phyloP scores from a whole-genome alignment of 2,888 invertebrate genomes.

The Eretmocerus hayati region DNA sequence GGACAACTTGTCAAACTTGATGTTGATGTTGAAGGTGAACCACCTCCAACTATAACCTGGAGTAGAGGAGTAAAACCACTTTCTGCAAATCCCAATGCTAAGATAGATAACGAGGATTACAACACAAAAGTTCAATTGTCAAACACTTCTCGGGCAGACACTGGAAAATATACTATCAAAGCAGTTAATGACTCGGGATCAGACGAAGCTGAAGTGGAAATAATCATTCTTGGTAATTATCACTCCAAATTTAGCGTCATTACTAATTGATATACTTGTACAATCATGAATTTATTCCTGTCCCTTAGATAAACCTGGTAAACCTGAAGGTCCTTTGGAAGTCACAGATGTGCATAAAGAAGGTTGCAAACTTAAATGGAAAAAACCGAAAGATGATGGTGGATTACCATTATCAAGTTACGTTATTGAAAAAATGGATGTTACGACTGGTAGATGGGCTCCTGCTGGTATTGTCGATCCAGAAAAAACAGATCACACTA shows the following conservation, averaged over 20 bases:
- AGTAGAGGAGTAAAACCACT: constrained; percentile 61
- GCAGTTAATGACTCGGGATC: constrained; percentile 90
- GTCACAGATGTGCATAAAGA: constrained; percentile 87
- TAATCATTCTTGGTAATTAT: constrained; percentile 67
- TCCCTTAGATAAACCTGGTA: constrained; percentile 67
- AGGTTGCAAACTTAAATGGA: constrained; percentile 90
- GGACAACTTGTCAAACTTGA: constrained; percentile 86
- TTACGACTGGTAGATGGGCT: constrained; percentile 78
- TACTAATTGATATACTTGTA: not conserved
- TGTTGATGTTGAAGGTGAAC: constrained; percentile 94
- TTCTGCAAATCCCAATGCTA: constrained; percentile 60
- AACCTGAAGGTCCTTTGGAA: constrained; percentile 88
- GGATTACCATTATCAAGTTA: constrained; percentile 86
- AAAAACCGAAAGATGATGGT: constrained; percentile 92
- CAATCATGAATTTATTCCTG: not conserved
- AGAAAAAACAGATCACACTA: constrained; percentile 72
- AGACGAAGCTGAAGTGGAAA: constrained; percentile 91
- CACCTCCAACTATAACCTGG: constrained; percentile 87
- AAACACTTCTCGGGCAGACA: constrained; percentile 75
- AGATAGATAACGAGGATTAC: constrained; percentile 86
- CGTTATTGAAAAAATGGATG: constrained; percentile 91
- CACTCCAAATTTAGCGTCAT: not conserved
- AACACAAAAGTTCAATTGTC: constrained; percentile 77
- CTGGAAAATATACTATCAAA: constrained; percentile 83
- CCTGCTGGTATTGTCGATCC: constrained; percentile 80